These are phyloP conservation scores for Calypte anna DNA, from an alignment of 2,113 vertebrate species.

Conservation along the genomic window DNA sequence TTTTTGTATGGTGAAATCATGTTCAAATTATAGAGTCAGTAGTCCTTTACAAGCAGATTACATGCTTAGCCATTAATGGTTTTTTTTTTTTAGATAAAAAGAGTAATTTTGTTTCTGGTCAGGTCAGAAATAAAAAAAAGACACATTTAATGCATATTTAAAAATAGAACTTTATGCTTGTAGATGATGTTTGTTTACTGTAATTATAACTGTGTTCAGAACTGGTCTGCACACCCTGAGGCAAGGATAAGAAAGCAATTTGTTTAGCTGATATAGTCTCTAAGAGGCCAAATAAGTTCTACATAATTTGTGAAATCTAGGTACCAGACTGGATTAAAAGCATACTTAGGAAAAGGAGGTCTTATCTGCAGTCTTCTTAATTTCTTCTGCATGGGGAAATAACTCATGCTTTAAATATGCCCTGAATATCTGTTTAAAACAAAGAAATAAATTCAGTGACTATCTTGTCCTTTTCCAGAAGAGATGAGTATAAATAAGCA, in stretches of 20 bases:
- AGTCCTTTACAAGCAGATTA: not conserved
- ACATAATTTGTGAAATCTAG: not conserved
- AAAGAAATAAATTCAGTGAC: not conserved
- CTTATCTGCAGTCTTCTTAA: not conserved
- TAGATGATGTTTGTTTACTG: not conserved
- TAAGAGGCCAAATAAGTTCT: conserved; percentile 41
- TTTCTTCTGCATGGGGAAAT: not conserved
- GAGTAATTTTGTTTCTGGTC: not conserved
- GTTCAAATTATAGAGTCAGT: not conserved
- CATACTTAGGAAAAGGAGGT: not conserved
- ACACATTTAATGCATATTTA: not conserved
- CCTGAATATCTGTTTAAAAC: not conserved
- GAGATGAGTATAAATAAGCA: not conserved
- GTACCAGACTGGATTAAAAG: not conserved
- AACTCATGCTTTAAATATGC: not conserved
- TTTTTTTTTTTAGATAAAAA: not conserved
- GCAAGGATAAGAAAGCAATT: conserved; percentile 5
- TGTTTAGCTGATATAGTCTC: conserved; percentile 41
- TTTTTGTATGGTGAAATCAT: not conserved
- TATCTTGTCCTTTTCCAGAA: not conserved
- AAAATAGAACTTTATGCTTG: not conserved
- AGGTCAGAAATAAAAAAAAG: not conserved
- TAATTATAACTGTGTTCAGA: conserved; percentile 13
- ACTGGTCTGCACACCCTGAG: not conserved
- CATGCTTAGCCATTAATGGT: not conserved